phyloP scores from a whole-genome alignment of 2,113 vertebrate genomes.

The Ciconia maguari region DNA sequence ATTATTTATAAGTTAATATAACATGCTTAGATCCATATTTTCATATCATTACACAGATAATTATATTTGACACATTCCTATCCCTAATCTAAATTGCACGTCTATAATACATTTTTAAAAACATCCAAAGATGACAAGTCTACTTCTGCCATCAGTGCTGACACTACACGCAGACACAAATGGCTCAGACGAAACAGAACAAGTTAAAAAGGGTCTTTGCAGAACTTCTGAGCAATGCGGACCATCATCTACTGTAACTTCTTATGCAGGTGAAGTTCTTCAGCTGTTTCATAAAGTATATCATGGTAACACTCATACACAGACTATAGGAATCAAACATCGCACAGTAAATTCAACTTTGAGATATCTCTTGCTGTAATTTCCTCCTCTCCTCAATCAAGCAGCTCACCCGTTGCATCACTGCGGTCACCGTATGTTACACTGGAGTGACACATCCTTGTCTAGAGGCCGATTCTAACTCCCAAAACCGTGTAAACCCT shows the following conservation, averaged over 20 bases:
- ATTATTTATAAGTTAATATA: background rate
- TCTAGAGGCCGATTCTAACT: background rate
- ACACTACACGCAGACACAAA: background rate
- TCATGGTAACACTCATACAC: background rate
- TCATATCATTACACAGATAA: background rate
- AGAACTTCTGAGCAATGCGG: background rate
- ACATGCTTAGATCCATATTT: background rate
- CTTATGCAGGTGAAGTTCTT: background rate
- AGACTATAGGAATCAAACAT: background rate
- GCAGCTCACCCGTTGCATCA: background rate
- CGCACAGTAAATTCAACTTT: background rate
- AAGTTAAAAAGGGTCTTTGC: background rate
- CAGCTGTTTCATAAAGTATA: background rate
- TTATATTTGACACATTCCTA: background rate
- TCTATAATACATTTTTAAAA: background rate
- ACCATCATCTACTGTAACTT: background rate
- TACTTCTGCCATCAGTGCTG: background rate
- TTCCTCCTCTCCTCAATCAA: background rate
- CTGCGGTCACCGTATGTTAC: background rate
- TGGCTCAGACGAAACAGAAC: background rate
- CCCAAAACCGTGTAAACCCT: background rate
- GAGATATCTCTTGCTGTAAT: background rate
- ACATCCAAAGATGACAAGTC: background rate
- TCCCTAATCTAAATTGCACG: background rate
- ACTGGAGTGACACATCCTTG: background rate